These are phyloP conservation scores for Chondrilla cf. caribensis DNA, from an alignment of 37 sponge, comb jelly and placozoan species.

Conservation along the genomic window DNA sequence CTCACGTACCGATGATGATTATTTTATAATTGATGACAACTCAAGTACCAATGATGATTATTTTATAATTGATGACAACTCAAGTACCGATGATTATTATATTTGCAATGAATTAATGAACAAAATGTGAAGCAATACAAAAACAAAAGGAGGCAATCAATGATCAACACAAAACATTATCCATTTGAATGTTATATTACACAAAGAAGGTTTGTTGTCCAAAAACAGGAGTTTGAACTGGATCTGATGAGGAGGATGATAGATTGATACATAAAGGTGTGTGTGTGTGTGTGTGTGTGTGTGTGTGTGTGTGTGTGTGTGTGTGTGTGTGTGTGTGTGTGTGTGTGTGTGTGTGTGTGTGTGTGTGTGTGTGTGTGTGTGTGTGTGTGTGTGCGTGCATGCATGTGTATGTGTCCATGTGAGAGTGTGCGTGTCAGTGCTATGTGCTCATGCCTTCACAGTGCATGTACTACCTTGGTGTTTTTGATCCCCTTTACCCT, in stretches of 20 bases:
- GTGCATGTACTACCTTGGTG: neutral
- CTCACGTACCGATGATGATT: too few relatives aligned
- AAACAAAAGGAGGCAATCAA: too few relatives aligned
- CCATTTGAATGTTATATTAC: neutral
- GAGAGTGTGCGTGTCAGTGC: too few relatives aligned
- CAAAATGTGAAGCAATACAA: too few relatives aligned
- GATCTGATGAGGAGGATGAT: neutral
- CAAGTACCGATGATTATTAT: too few relatives aligned
- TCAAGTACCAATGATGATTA: too few relatives aligned
- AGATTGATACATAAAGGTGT: neutral
- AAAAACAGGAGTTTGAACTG: neutral
- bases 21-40: too few relatives aligned
- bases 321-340: neutral
- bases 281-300: neutral
- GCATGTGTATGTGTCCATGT: too few relatives aligned
- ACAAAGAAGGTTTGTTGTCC: constrained; percentile 1
- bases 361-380: constrained; percentile 1
- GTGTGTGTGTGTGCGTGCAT: constrained; percentile 7
- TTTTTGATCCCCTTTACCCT: neutral
- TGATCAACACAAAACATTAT: too few relatives aligned
- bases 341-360: constrained; percentile 20
- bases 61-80: too few relatives aligned
- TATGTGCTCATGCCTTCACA: too few relatives aligned
- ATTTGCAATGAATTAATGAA: too few relatives aligned
- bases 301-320: constrained; percentile 20